These are phyloP conservation scores for Octopus bimaculoides DNA, from an alignment of 1,140 invertebrate genomes.

Conservation along the genomic window DNA sequence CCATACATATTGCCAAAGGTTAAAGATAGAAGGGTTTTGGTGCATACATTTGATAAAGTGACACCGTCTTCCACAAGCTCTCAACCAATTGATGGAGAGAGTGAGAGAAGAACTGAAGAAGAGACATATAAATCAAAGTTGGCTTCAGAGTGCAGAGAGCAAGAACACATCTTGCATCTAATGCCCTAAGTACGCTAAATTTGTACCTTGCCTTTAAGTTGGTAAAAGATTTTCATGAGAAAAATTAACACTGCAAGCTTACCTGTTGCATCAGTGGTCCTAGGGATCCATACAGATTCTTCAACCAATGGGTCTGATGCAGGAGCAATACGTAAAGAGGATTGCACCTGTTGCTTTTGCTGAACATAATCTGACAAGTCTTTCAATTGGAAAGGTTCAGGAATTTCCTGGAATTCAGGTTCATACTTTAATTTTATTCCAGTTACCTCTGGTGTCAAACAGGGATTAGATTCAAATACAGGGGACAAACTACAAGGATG, in stretches of 20 bases:
- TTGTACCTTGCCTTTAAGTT: conserved; percentile 1
- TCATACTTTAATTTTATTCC: neutral
- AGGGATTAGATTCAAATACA: conserved; percentile 35
- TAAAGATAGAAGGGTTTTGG: too few relatives aligned
- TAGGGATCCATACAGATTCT: conserved; percentile 41
- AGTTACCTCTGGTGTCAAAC: neutral
- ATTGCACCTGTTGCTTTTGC: conserved; percentile 34
- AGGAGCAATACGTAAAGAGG: conserved; percentile 36
- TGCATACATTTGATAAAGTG: too few relatives aligned
- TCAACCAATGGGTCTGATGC: conserved; percentile 31
- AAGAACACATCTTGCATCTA: neutral
- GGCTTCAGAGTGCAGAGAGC: neutral
- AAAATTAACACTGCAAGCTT: neutral
- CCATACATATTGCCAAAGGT: too few relatives aligned
- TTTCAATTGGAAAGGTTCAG: neutral
- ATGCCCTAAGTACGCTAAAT: neutral
- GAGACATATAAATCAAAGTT: too few relatives aligned
- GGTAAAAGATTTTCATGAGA: neutral
- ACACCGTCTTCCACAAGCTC: too few relatives aligned
- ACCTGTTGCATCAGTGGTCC: conserved; percentile 15
- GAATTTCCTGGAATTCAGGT: neutral
- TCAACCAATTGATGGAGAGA: too few relatives aligned
- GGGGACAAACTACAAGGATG: conserved; percentile 42
- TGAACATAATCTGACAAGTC: conserved; percentile 13
- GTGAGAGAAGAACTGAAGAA: too few relatives aligned